These are phyloP conservation scores for Lordiphosa stackelbergi DNA, from an alignment of 1,140 invertebrate genomes.

Conservation along the genomic window DNA sequence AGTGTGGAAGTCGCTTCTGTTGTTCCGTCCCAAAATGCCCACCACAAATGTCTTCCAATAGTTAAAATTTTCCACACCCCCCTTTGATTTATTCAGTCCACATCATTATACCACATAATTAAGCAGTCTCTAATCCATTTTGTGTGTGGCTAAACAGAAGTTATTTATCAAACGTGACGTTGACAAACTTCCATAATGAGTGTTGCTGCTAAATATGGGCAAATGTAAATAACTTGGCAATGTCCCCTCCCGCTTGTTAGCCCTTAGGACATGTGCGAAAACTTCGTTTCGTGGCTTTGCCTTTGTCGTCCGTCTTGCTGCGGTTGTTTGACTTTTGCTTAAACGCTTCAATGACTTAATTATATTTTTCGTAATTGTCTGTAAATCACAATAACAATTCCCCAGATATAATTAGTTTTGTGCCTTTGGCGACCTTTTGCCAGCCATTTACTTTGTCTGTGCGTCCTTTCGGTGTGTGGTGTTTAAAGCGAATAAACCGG, in stretches of 20 bases:
- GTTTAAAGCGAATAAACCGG: constrained; percentile 3
- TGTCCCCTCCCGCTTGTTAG: constrained; percentile 5
- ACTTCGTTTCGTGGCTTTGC: constrained; percentile 22
- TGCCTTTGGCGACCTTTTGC: too few species aligned
- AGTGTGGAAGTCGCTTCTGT: too few species aligned
- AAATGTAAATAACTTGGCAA: constrained; percentile 39
- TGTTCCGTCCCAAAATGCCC: too few species aligned
- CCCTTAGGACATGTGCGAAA: constrained; percentile 31
- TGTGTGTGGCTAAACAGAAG: constrained; percentile 23
- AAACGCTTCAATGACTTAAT: constrained; percentile 60
- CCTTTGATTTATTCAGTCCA: constrained; percentile 5
- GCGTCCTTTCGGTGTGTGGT: too few species aligned
- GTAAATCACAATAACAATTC: constrained; percentile 32
- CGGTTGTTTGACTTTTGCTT: constrained; percentile 38
- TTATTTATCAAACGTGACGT: constrained; percentile 43
- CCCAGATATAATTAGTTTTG: background rate
- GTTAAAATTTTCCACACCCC: background rate
- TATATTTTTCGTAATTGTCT: constrained; percentile 57
- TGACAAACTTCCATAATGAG: constrained; percentile 41
- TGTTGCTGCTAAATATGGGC: constrained; percentile 22
- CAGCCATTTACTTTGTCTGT: too few species aligned
- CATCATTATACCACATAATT: constrained; percentile 35
- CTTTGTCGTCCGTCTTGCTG: constrained; percentile 13
- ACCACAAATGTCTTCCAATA: background rate
- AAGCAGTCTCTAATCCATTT: constrained; percentile 1